Percentiles rank a stretch among this genome's conserved stretches.
phyloP scores from a whole-genome alignment of 2,113 vertebrate genomes.

The Oreochromis niloticus region DNA sequence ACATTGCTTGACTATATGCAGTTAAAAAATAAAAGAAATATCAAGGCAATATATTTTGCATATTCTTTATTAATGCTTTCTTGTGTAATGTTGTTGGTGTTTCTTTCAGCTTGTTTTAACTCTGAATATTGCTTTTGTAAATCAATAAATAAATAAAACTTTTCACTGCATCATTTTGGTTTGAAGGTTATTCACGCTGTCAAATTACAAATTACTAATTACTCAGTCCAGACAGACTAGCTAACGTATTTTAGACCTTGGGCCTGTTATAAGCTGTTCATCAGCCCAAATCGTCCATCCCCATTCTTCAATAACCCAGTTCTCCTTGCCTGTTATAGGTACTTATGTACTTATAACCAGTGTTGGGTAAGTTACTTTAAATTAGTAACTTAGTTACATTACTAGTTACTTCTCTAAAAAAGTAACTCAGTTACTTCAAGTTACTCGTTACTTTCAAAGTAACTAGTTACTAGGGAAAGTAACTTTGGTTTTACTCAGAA shows the following conservation, averaged over 20 bases:
- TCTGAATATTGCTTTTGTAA: background rate
- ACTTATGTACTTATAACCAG: background rate
- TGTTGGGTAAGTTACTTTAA: too few relatives aligned
- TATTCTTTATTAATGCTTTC: background rate
- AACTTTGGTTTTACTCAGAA: too few relatives aligned
- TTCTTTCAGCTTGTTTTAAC: background rate
- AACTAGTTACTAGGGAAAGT: too few relatives aligned
- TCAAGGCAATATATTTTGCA: too few relatives aligned
- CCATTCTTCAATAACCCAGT: background rate
- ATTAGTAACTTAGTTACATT: too few relatives aligned
- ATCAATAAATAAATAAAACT: background rate
- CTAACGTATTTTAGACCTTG: background rate
- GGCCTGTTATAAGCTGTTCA: background rate
- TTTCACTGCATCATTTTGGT: background rate
- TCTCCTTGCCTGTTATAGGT: background rate
- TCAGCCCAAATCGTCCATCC: background rate
- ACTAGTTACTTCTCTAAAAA: too few relatives aligned
- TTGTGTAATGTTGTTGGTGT: background rate
- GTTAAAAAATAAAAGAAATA: background rate
- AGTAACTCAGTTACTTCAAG: too few relatives aligned
- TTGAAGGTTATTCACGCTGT: background rate
- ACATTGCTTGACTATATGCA: background rate
- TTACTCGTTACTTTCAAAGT: too few relatives aligned
- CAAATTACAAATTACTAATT: background rate
- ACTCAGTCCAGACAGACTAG: background rate